Base-by-base conservation (phyloP, 2,888 invertebrate genomes). In the Temnothorax unifasciatus region DNA sequence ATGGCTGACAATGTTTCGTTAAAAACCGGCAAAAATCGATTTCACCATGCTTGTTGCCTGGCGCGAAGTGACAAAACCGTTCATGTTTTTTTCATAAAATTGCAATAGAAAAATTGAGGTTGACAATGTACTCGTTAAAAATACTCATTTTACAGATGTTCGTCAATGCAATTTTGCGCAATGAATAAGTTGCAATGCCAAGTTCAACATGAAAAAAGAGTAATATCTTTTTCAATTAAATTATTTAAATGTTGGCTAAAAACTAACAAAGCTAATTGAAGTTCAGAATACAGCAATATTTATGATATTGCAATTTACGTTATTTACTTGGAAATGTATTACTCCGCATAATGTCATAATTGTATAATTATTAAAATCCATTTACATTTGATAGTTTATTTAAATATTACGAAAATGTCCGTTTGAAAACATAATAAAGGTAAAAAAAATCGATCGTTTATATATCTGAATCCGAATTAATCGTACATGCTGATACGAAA, bases 21-120 rank as follows among this genome's bases (percentile, higher is more conserved):
- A 81, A 81, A 81, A 61, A 61, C 47, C 47, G 59, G n/a, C 59
- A 59, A 81, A 71, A 81, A 71, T 81, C 71, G 59, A 71, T 81
- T 69, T 71, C 13, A 59, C 21, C 34, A 34, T 29, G 69, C 69
- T 59, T 64, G 47, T 59, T 69, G 34, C 11, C 15, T 50, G 63
- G 34, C 44, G 9, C 47, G 9, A 34, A 9, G 13, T 61, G 71
- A 68, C 68, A 68, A 77, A 68, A 77, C 29, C 25, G n/a, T 68
- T 64, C 54, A 18, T 47, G 47, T 79, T 81, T 71, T 69, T 69
- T 54, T 57, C 13, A 38, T 61, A 47, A 81, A 81, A 71, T 47
- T 71, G 59, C 47, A 71, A 59, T 59, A 69, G 25, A 59, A 59
- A 81, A 59, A 71, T 59, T 59, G 47, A 69, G 69, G 34, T 34